Evolutionary conservation across 2,797 vertebrate species (phyloP).

Genomic region (Ctenosaura bakeri): DNA sequence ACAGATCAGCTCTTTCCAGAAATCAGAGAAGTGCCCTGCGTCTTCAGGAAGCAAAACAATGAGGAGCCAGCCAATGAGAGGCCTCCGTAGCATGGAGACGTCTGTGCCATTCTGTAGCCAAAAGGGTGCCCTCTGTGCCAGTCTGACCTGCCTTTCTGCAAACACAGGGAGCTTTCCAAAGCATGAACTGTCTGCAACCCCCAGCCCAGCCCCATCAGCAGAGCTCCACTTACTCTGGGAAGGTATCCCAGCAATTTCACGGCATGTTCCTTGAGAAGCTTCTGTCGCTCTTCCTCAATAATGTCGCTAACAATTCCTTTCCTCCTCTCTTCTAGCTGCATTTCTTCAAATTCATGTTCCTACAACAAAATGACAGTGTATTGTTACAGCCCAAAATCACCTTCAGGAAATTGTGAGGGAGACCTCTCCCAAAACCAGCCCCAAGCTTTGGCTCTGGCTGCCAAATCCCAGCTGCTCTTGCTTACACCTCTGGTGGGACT

Average conservation of each 20-base stretch:
- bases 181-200: not conserved
- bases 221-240: constrained; percentile 85
- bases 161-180: not conserved
- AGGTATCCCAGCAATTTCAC: constrained; percentile 90
- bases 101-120: no score
- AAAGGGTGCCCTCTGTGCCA: not conserved
- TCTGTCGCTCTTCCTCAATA: constrained; percentile 93
- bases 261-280: constrained; percentile 90
- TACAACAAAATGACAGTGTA: constrained; percentile 51
- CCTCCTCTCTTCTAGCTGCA: constrained; percentile 81
- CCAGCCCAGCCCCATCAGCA: no score
- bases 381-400: not conserved
- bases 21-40: not conserved
- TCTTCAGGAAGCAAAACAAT: not conserved
- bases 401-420: not conserved
- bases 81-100: not conserved
- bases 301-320: constrained; percentile 83
- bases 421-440: not conserved
- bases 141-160: not conserved
- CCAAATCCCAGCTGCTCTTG: not conserved
- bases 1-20: not conserved
- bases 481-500: not conserved
- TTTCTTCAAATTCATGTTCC: constrained; percentile 88
- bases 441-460: not conserved
- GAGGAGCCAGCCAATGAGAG: not conserved